These are phyloP conservation scores for Nomada ferruginata DNA, from an alignment of 2,888 invertebrate genomes.

Conservation along the genomic window DNA sequence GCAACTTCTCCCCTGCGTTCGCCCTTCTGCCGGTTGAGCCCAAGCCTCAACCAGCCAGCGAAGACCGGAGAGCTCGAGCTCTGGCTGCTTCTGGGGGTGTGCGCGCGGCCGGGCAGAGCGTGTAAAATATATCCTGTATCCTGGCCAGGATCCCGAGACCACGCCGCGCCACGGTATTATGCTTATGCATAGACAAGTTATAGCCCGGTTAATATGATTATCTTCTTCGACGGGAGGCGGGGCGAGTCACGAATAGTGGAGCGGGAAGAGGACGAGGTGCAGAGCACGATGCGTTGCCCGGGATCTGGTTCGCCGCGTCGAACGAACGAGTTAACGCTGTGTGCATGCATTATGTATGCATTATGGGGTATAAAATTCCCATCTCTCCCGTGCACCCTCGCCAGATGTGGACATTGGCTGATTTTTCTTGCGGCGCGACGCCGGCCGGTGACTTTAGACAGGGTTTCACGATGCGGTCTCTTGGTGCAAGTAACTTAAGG, in stretches of 20 bases:
- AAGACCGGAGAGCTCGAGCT: conserved; percentile 53
- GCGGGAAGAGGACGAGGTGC: conserved; percentile 40
- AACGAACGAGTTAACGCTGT: conserved; percentile 45
- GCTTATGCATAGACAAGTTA: conserved; percentile 84
- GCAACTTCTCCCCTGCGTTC: conserved; percentile 73
- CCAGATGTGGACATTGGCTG: conserved; percentile 1
- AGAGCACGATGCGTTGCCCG: conserved; percentile 35
- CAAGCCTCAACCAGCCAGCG: conserved; percentile 56
- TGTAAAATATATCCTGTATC: conserved; percentile 79
- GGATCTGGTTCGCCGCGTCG: conserved; percentile 39
- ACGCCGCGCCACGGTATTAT: conserved; percentile 78
- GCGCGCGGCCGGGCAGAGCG: conserved; percentile 67
- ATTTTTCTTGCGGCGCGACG: not conserved
- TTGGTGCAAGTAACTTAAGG: not conserved
- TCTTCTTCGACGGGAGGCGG: conserved; percentile 79
- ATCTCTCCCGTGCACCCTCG: not conserved
- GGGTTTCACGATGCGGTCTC: not conserved
- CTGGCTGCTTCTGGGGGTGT: conserved; percentile 61
- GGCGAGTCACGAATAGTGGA: conserved; percentile 49
- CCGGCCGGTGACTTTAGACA: not conserved
- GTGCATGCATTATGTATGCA: conserved; percentile 49
- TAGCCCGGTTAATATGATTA: conserved; percentile 83
- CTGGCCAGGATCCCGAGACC: conserved; percentile 81
- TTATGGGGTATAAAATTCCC: conserved; percentile 27
- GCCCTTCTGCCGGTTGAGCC: conserved; percentile 51